Base-by-base conservation (phyloP, 1,140 invertebrate species). In the Lasioglossum baleicum region DNA sequence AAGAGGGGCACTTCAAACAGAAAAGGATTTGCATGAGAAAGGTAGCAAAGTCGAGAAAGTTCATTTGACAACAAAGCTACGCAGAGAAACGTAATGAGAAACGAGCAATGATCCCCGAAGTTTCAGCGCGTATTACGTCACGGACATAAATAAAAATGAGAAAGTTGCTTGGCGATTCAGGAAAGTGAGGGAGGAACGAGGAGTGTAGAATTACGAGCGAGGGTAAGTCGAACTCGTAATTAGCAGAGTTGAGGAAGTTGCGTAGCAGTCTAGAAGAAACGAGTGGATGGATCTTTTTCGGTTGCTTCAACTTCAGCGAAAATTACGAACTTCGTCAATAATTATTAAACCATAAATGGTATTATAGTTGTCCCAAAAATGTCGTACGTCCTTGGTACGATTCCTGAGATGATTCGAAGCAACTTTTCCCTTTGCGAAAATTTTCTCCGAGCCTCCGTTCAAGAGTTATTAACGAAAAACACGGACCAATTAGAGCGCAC, bases 221-320 rank as follows among this genome's bases (percentile, higher is more conserved):
- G 74, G 82, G 80, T 83, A 83, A 84, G 82, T 83, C 74, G 70
- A 70, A 61, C 67, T 76, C 58, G 82, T 83, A 83, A 84, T 83
- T 83, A 84, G 73, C 53, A 68, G 70, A 84, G 71, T 84, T 75
- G 68, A 40, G n/a, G 7, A 35, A 68, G 66, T 68, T 53, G 13
- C 17, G 66, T 44, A 13, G 22, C 44, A 20, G n/a, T 26, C 11
- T 15, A 44, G n/a, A 67, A 11, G 42, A 67, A 67, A 67, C n/a
- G 4, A 11, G 40, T 11, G n/a, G 2, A 0, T 48, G 17, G 20
- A 11, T 20, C 26, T 44, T 65, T 40, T 65, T 65, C 35, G 0
- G 40, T 20, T 42, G 11, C 13, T n/a, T 44, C 7, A 44, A n/a
- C 8, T 35, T 5, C 35, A 5, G 35, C 35, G 35, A 35, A 35